A percentile compares a stretch with the other conserved stretches of the same genome.
phyloP scores from a whole-genome alignment of 2,888 invertebrate genomes.

The Drosophila siamana region DNA sequence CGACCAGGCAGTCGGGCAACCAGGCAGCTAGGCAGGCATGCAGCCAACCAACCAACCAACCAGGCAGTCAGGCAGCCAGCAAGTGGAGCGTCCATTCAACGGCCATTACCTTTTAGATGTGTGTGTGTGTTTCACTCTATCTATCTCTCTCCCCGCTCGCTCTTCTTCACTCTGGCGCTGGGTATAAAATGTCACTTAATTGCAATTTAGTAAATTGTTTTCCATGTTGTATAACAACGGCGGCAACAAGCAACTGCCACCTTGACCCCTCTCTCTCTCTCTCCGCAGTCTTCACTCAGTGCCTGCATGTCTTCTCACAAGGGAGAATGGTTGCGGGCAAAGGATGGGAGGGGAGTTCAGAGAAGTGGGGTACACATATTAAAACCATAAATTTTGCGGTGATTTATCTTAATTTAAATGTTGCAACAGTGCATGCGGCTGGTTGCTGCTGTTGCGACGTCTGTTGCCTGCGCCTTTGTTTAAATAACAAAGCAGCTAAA shows the following conservation, averaged over 20 bases:
- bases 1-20: not conserved
- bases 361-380: slow-evolving; percentile 56
- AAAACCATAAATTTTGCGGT: slow-evolving; percentile 84
- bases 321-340: not conserved
- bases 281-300: slow-evolving; percentile 4
- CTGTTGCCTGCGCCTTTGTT: slow-evolving; percentile 63
- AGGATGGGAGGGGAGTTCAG: not conserved
- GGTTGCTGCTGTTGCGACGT: slow-evolving; percentile 47
- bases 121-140: slow-evolving; percentile 29
- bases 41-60: not conserved
- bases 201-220: slow-evolving; percentile 84
- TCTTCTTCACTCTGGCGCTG: slow-evolving; percentile 12
- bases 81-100: slow-evolving; percentile 58
- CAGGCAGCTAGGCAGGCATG: not conserved
- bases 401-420: slow-evolving; percentile 85
- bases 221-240: slow-evolving; percentile 78
- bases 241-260: slow-evolving; percentile 70
- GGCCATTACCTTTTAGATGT: slow-evolving; percentile 60
- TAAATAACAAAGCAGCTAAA: slow-evolving; percentile 78
- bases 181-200: slow-evolving; percentile 83
- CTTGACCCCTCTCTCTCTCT: not conserved
- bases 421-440: slow-evolving; percentile 79
- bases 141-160: not conserved
- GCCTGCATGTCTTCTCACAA: slow-evolving; percentile 6
- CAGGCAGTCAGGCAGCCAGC: slow-evolving; percentile 16